Conservation (phyloP, 2,113 vertebrate genomes). For the Campylorhamphus procurvoides region DNA sequence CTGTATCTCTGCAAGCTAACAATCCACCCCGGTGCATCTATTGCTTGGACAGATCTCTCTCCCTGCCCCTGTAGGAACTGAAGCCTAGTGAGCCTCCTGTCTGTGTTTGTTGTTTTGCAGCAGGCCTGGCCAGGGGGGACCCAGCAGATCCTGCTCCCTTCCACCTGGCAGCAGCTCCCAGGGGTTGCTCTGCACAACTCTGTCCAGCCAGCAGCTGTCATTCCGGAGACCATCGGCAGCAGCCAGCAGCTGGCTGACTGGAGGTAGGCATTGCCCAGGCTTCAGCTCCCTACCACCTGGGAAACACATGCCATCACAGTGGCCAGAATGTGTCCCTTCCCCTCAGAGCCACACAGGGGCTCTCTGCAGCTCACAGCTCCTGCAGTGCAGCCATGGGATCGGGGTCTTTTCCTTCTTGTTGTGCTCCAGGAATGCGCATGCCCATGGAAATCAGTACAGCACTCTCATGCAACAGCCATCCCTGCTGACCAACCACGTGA, state of each 20-base stretch:
- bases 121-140: conserved; percentile 96
- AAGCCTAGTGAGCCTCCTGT: conserved; percentile 60
- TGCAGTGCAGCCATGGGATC: background rate
- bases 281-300: background rate
- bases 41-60: conserved; percentile 60
- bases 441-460: conserved; percentile 90
- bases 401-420: background rate
- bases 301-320: background rate
- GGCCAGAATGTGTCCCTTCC: background rate
- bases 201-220: conserved; percentile 85
- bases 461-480: conserved; percentile 87
- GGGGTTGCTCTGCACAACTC: conserved; percentile 92
- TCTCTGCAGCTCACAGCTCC: background rate
- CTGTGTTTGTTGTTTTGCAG: conserved; percentile 80
- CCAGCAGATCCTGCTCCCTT: conserved; percentile 96
- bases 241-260: conserved; percentile 87
- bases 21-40: conserved; percentile 62
- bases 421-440: conserved; percentile 78
- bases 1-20: conserved; percentile 82
- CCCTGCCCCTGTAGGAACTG: background rate
- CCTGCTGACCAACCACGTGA: conserved; percentile 82
- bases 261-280: conserved; percentile 78
- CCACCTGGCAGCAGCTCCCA: conserved; percentile 96
- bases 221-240: conserved; percentile 80
- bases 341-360: background rate